Evolutionary conservation across 2,797 vertebrate species (phyloP).

Genomic region (Sebastes cheni): DNA sequence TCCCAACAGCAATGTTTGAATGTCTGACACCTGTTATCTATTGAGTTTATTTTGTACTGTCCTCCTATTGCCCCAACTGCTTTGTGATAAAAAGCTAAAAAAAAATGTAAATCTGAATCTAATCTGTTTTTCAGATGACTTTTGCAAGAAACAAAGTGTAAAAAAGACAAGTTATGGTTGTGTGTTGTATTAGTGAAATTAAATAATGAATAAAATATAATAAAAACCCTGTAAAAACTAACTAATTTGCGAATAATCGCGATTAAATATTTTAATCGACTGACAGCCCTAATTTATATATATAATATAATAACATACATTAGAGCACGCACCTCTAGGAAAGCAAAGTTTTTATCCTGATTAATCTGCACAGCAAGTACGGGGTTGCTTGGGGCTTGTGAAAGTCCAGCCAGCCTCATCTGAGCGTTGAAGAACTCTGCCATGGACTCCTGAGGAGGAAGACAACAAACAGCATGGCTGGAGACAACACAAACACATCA

Average conservation of each 20-base stretch:
- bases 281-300: too few relatives aligned
- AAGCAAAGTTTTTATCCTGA: slow-evolving; percentile 86
- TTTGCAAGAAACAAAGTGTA: not conserved
- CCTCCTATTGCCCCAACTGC: not conserved
- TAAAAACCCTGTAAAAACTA: too few relatives aligned
- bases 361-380: slow-evolving; percentile 86
- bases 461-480: not conserved
- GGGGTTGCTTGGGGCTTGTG: slow-evolving; percentile 80
- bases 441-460: slow-evolving; percentile 77
- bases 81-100: not conserved
- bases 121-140: not conserved
- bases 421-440: slow-evolving; percentile 86
- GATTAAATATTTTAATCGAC: too few relatives aligned
- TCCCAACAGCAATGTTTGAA: not conserved
- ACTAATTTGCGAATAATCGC: too few relatives aligned
- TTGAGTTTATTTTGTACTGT: not conserved
- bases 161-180: too few relatives aligned
- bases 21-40: not conserved
- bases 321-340: slow-evolving; percentile 71
- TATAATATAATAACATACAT: not conserved
- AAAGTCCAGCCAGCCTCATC: slow-evolving; percentile 83
- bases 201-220: not conserved
- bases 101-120: not conserved
- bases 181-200: too few relatives aligned
- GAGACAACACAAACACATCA: not conserved